Conservation (phyloP, 2,113 vertebrate species). For the Larimichthys crocea region DNA sequence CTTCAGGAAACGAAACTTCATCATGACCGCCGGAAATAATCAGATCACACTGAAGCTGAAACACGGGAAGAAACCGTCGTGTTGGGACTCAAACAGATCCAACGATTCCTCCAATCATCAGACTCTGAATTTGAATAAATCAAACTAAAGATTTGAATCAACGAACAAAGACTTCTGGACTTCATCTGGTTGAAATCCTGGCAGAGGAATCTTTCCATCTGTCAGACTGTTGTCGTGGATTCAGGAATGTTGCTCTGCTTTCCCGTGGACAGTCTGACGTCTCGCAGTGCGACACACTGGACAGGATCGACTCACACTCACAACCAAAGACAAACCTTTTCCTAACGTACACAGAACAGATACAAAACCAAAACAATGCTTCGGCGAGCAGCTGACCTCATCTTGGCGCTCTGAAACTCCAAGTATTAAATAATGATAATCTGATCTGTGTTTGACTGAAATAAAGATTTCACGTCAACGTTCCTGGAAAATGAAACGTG, state of each 20-base stretch:
- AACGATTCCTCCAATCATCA: no score
- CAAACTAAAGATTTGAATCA: no score
- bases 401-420: not conserved
- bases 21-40: no score
- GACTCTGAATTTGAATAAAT: no score
- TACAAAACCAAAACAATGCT: not conserved
- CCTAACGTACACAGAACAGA: not conserved
- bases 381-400: not conserved
- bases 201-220: slow-evolving; percentile 11
- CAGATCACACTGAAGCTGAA: no score
- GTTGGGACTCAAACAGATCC: no score
- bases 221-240: slow-evolving; percentile 39
- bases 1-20: no score
- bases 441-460: not conserved
- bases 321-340: not conserved
- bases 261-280: slow-evolving; percentile 10
- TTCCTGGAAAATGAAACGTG: not conserved
- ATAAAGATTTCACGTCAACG: no score
- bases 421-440: not conserved
- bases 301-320: not conserved
- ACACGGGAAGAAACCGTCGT: no score
- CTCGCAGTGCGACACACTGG: not conserved
- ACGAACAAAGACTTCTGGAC: no score
- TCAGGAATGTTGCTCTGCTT: slow-evolving; percentile 63
- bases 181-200: not conserved